Evolutionary conservation across 2,113 vertebrate genomes (phyloP), one percentile per base, ranked within the genome.

Genomic region (Hippocampus barbouri): DNA sequence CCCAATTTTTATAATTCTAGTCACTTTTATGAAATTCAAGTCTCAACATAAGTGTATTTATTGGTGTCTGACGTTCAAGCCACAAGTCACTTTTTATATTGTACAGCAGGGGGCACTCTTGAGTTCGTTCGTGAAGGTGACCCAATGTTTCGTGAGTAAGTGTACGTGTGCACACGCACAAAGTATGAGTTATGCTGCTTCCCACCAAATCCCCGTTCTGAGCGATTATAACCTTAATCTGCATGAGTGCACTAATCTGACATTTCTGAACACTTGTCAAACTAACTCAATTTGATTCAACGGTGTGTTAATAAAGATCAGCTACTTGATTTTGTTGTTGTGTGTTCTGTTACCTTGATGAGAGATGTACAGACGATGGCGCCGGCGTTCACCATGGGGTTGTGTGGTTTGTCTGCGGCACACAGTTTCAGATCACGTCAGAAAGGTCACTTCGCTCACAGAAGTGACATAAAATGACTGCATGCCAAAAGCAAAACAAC

Each of bases 341-440:
- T 34, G 1, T 45, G n/a, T 25, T 47, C 6, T 11, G 4, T 92
- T 94, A 98, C 97, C 97, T 99, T 99, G 79, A 99, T 98, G 85
- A 99, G 94, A 51, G 97, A 99, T 2, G 97, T 99, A 60, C 98
- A 90, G 76, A 99, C 97, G 86, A 99, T 99, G 63, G 97, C 97
- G 64, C 97, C 97, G 69, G 97, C 97, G 74, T 99, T 99, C 79
- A 99, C 97, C 97, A 99, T 99, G 83, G 97, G 97, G 88, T 99
- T 99, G 88, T 99, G 97, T 57, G 97, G 97, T 84, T 94, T 98
- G 87, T 99, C 97, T 99, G 92, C 51, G 78, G 40, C 54, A 69
- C 15, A 60, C 8, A 54, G 20, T 4, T 27, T 15, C 20, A 51
- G 45, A 63, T 27, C 25, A 12, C 23, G 5, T 59, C 56, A n/a